Evolutionary conservation across 2,113 vertebrate species (phyloP).

Genomic region (Piprites chloris): DNA sequence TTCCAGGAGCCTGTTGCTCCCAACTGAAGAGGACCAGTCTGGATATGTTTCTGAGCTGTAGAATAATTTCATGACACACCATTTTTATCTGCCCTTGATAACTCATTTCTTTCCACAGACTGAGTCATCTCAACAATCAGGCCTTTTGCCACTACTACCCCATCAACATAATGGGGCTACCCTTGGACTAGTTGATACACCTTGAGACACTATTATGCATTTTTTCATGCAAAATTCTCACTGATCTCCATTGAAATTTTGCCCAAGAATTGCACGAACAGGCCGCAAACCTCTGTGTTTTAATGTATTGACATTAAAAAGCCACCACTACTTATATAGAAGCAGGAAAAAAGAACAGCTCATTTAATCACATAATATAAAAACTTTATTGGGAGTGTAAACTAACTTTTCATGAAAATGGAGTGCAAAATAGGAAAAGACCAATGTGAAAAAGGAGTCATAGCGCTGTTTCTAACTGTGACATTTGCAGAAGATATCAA

Average conservation of each 20-base stretch:
- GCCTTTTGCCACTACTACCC: neutral
- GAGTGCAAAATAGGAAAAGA: neutral
- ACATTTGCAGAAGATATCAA: neutral
- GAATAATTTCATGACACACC: neutral
- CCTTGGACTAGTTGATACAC: neutral
- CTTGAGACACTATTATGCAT: neutral
- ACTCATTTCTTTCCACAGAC: neutral
- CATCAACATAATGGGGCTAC: accelerated
- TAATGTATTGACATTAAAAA: neutral
- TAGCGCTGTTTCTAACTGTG: neutral
- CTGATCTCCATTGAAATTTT: neutral
- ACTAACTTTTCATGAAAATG: neutral
- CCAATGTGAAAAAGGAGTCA: neutral
- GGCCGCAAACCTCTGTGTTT: neutral
- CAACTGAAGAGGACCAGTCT: neutral
- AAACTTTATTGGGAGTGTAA: neutral
- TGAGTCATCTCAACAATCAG: neutral
- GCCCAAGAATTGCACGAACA: neutral
- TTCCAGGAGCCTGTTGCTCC: neutral
- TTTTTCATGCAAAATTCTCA: neutral
- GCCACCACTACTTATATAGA: neutral
- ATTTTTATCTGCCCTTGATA: neutral
- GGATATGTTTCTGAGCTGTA: neutral
- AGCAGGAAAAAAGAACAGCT: neutral
- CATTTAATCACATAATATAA: neutral